These are phyloP conservation scores for Ormyrus nitidulus DNA, from an alignment of 2,888 invertebrate species.

Conservation along the genomic window DNA sequence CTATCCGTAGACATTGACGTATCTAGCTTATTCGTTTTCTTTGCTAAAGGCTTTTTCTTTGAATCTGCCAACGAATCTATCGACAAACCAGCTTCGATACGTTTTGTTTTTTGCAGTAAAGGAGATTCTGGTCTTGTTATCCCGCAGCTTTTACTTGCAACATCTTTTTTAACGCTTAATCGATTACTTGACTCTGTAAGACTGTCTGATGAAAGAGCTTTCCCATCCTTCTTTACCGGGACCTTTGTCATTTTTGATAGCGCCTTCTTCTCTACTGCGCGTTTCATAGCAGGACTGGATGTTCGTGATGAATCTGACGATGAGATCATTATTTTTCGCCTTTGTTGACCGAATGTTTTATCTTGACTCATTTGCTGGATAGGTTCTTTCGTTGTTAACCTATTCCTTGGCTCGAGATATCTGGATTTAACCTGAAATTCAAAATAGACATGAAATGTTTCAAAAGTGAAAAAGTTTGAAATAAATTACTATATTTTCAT, in stretches of 20 bases:
- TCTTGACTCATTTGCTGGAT: conserved; percentile 62
- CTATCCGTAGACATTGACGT: conserved; percentile 75
- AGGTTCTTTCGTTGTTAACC: conserved; percentile 66
- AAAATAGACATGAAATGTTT: not conserved
- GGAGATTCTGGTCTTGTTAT: conserved; percentile 74
- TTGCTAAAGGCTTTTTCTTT: conserved; percentile 63
- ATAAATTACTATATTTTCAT: conserved; percentile 7
- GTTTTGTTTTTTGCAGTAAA: conserved; percentile 67
- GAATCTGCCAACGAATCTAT: conserved; percentile 71
- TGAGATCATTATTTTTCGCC: conserved; percentile 77
- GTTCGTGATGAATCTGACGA: conserved; percentile 84
- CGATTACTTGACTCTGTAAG: conserved; percentile 62
- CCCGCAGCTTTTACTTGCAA: conserved; percentile 70
- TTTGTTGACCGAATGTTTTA: conserved; percentile 72
- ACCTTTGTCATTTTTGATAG: conserved; percentile 67
- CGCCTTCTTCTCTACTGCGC: conserved; percentile 71
- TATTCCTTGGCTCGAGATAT: conserved; percentile 79
- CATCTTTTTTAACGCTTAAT: conserved; percentile 43
- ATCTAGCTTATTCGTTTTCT: conserved; percentile 69
- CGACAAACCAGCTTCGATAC: conserved; percentile 69
- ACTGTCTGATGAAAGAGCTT: conserved; percentile 77
- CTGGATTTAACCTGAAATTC: conserved; percentile 77
- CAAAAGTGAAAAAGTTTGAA: not conserved
- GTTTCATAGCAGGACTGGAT: conserved; percentile 80
- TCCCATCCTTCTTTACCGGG: conserved; percentile 70